phyloP scores from a whole-genome alignment of 1,140 invertebrate species.

The Hyposmocoma kahamanoa region DNA sequence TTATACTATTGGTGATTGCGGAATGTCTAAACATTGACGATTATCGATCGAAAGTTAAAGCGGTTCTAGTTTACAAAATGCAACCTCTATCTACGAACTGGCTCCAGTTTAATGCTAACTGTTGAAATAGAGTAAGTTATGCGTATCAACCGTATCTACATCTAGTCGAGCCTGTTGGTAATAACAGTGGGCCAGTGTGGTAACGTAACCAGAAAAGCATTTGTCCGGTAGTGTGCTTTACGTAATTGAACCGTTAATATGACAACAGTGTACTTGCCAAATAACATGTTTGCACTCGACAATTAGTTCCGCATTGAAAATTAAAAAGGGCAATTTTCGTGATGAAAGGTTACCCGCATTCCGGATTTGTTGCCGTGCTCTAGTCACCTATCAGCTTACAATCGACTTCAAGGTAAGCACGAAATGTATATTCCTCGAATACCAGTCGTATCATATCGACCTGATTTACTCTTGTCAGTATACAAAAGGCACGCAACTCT shows the following conservation, averaged over 20 bases:
- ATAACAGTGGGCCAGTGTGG: slow-evolving; percentile 31
- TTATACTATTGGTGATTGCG: background rate
- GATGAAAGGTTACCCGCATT: slow-evolving; percentile 38
- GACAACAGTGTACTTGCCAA: slow-evolving; percentile 33
- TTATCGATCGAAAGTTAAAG: background rate
- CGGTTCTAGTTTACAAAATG: slow-evolving; percentile 1
- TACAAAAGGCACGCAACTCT: too few species aligned
- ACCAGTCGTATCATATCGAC: too few species aligned
- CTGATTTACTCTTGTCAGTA: too few species aligned
- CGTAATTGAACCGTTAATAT: slow-evolving; percentile 47
- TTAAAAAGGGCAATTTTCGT: slow-evolving; percentile 49
- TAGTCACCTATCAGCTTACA: slow-evolving; percentile 40
- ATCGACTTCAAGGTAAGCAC: slow-evolving; percentile 51
- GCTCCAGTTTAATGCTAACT: too few species aligned
- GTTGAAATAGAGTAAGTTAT: slow-evolving; percentile 39
- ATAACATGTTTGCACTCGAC: slow-evolving; percentile 26
- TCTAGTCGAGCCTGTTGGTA: slow-evolving; percentile 36
- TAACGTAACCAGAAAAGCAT: slow-evolving; percentile 38
- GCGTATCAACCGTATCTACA: slow-evolving; percentile 35
- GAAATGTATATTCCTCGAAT: too few species aligned
- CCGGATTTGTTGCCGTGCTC: slow-evolving; percentile 26
- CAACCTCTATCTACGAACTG: background rate
- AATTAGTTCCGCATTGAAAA: slow-evolving; percentile 57
- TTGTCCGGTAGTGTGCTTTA: slow-evolving; percentile 46
- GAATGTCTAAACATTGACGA: background rate